Base-by-base conservation (phyloP, 2,797 vertebrate genomes). In the Thaleichthys pacificus region DNA sequence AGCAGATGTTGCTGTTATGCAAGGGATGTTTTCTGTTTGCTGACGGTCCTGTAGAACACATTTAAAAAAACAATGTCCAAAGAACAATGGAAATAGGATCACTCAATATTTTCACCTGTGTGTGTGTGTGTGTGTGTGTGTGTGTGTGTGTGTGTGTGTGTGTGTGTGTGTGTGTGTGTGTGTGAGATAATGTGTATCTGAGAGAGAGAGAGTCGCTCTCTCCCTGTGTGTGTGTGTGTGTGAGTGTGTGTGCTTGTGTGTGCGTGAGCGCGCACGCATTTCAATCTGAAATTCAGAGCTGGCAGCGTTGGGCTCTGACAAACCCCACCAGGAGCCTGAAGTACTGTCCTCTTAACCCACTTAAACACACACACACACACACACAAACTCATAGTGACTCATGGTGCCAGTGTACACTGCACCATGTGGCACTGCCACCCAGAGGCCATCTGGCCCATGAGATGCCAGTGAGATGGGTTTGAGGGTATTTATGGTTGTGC, bases 71-170 rank as follows among this genome's bases (percentile, higher is more conserved):
- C 32, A 0, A 14, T 51, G 2, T 17, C 47, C 3, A 51, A 51
- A 51, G 49, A 51, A 17, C 14, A 51, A 51, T 17, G 42, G 28
- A 11, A 66, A 68, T 73, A 82, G 73, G 75, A 80, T 80, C 79
- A 76, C 17, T 26, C 28, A 15, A 79, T 60, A 12, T 28, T 78
- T 76, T 73, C 19, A 15, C 14, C 26, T 19, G 26, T 19, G 63
- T 26, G 64, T 4, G 64, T 14, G n/a, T 3, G 32, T 4, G 64
- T 14, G n/a, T 3, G 32, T 4, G 64, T 14, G n/a, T 3, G 32
- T 4, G 64, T 14, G n/a, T 3, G 32, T 4, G 64, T 14, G n/a
- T 3, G 32, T n/a, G n/a, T 19, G 26, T 19, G 63, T 26, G 64
- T 19, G 26, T 19, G 63, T 26, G 64, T 19, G 26, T 19, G 63